Evolutionary conservation across 2,113 vertebrate species (phyloP), one percentile per base, ranked within the genome.

Genomic region (Corapipo altera): DNA sequence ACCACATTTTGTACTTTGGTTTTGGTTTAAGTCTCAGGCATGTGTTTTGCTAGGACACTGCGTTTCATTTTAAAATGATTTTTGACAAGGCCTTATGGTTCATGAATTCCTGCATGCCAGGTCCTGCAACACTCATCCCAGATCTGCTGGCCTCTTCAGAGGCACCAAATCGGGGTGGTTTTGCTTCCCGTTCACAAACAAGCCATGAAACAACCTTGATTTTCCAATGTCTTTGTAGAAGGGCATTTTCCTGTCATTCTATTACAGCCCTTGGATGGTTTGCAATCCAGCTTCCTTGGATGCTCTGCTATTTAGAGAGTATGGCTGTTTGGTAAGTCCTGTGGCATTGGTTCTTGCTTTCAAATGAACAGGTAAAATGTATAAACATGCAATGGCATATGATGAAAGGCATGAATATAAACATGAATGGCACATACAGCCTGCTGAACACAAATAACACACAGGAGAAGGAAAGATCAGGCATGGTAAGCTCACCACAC

Each of bases 11-110:
- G 52, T 77, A 81, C 59, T 95, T 91, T 13, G 59, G 87, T 66
- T 93, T 96, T 89, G 64, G 48, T 95, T 95, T 93, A 88, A 78
- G 72, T 86, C 79, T 91, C 65, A 86, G 76, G 58, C 93, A 75
- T 55, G 67, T 81, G 90, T 78, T 90, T 92, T 61, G 32, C 88
- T 75, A 95, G 96, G 90, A 95, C 65, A 85, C 75, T 94, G 92
- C 79, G 94, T 88, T 94, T 96, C 43, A 90, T 96, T 95, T 93
- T 27, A 74, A 86, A 94, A 93, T 93, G 77, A 80, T 75, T 91
- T 90, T 74, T 96, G 95, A 95, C 92, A 86, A 76, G 80, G 52
- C 79, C 61, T 91, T 81, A 67, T 69, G 64, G 76, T 74, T 95
- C 51, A 41, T 27, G 44, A 91, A 94, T 95, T 96, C 76, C 88